A percentile compares a stretch with the other conserved stretches of the same genome.
Evolutionary conservation across 2,113 vertebrate species (phyloP).

Genomic region (Coreoperca whiteheadi): DNA sequence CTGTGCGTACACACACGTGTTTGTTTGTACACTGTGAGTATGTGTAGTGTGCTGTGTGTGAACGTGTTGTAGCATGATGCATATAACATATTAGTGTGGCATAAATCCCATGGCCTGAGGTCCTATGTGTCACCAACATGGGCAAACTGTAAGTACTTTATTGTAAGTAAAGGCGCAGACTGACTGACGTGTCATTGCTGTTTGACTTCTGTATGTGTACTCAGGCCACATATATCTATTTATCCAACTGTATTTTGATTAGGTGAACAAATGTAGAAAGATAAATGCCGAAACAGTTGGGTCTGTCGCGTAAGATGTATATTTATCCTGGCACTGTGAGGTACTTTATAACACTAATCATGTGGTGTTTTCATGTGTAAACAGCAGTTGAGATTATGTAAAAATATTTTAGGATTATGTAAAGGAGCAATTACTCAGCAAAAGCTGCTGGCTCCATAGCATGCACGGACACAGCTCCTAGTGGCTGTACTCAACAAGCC

Average conservation of each 20-base stretch:
- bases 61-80: constrained; percentile 47
- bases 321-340: constrained; percentile 78
- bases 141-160: constrained; percentile 74
- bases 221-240: constrained; percentile 77
- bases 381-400: constrained; percentile 81
- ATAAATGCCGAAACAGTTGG: constrained; percentile 69
- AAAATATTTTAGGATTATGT: constrained; percentile 84
- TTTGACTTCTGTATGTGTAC: constrained; percentile 80
- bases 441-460: constrained; percentile 50
- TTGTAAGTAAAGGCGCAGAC: constrained; percentile 50
- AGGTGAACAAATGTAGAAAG: constrained; percentile 75
- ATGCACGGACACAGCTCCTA: constrained; percentile 42
- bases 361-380: constrained; percentile 67
- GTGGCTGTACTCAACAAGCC: constrained; percentile 64
- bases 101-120: constrained; percentile 66
- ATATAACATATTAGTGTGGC: constrained; percentile 70
- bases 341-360: constrained; percentile 75
- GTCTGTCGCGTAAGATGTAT: constrained; percentile 63
- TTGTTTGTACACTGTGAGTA: constrained; percentile 63
- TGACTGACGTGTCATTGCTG: constrained; percentile 70
- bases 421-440: constrained; percentile 81
- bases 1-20: constrained; percentile 48
- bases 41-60: constrained; percentile 47
- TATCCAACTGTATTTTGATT: constrained; percentile 80
- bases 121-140: constrained; percentile 62